Evolutionary conservation across 2,888 invertebrate species (phyloP), one percentile per base, ranked within the genome.

Genomic region (Eulithis prunata): DNA sequence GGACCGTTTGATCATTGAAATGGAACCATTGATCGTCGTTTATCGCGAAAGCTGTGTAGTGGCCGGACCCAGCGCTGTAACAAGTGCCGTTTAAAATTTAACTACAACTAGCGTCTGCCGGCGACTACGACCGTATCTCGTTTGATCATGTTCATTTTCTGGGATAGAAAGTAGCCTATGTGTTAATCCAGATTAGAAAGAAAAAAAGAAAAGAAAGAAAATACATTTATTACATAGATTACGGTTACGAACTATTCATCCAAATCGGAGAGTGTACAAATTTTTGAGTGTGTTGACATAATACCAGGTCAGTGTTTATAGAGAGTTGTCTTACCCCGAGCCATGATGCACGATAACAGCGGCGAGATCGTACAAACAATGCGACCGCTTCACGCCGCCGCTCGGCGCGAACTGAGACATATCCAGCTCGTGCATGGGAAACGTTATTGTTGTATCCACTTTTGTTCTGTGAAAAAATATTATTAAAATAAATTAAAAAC

Each of bases 1-100:
- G 94, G n/a, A 97, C 97, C 1, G 95, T 95, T 78, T 96, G 96
- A 89, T 97, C 97, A 91, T 97, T 97, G 93, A 97, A 97, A 87
- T 97, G 97, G 90, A 96, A 96, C 97, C 97, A 97, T 74, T 95
- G 95, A 57, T 95, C 95, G 75, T 96, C 96, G 91, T 96, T 96
- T 75, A 95, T 95, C 55, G 97, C 97, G 88, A 96, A 97, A 69
- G 97, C 96, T 64, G 97, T 97, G 92, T 97, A 97, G 87, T 97
- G 97, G 45, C 97, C 97, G 45, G 96, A 97, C 0, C 96, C 96
- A 60, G 96, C 96, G 28, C 97, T 97, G 90, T 28, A 91, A 91
- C 60, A 71, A 62, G 21, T 21, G 21, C 51, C 0, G 32, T 4
- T 32, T 32, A 3, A 32, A 32, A 32, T 32, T 32, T 32, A 21